phyloP scores from a whole-genome alignment of 2,113 vertebrate species.

The Eurystomus gularis region DNA sequence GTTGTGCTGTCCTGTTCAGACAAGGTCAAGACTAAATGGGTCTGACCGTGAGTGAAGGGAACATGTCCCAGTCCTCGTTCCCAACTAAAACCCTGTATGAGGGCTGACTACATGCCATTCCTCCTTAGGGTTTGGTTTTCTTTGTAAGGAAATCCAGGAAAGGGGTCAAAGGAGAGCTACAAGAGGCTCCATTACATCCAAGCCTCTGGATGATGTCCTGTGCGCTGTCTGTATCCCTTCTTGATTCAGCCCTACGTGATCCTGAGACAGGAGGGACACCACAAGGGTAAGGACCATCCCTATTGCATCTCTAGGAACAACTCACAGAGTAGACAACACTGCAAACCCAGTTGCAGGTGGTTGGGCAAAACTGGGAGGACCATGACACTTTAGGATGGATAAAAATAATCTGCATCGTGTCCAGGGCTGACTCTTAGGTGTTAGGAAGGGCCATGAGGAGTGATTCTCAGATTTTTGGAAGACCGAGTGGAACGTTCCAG shows the following conservation, averaged over 20 bases:
- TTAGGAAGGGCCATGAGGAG: conserved; percentile 5
- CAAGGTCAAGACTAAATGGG: background rate
- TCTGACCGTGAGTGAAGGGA: background rate
- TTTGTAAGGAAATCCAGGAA: background rate
- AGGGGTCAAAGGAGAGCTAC: background rate
- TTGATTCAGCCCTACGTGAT: background rate
- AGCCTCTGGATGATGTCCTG: background rate
- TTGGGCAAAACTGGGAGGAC: background rate
- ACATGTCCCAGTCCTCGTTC: fast-evolving
- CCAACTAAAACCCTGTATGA: background rate
- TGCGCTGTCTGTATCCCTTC: background rate
- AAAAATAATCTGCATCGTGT: background rate
- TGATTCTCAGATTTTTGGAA: conserved; percentile 24
- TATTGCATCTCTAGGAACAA: background rate
- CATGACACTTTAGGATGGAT: background rate
- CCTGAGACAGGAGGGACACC: background rate
- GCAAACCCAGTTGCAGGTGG: background rate
- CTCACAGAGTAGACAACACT: background rate
- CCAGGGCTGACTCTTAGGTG: conserved; percentile 8
- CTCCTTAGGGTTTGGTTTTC: background rate
- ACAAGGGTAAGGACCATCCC: background rate
- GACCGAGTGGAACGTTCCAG: conserved; percentile 16
- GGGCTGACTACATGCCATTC: background rate
- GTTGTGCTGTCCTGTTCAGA: background rate
- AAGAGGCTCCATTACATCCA: background rate